Conservation (phyloP, 2,113 vertebrate genomes). For the Butastur rufipennis region DNA sequence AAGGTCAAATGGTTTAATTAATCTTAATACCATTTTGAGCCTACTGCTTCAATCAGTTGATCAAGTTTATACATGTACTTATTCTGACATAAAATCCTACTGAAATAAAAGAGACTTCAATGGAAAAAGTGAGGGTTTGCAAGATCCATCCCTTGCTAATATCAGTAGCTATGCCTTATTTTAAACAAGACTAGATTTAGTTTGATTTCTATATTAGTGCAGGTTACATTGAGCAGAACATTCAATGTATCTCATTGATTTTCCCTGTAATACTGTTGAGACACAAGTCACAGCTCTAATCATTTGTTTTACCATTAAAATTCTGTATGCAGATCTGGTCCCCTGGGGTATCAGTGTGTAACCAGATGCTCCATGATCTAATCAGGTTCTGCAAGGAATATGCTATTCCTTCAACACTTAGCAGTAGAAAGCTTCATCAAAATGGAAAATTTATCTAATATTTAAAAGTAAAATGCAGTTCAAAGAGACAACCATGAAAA, state of each 20-base stretch:
- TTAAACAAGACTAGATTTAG: conserved; percentile 1
- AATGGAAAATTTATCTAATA: not conserved
- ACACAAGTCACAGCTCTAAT: conserved; percentile 3
- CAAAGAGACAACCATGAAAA: not conserved
- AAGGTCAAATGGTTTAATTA: not conserved
- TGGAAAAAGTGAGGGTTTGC: not conserved
- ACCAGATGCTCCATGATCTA: conserved; percentile 12
- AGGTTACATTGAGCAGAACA: not conserved
- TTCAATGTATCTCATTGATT: conserved; percentile 35
- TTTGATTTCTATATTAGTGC: conserved; percentile 33
- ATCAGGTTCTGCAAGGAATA: not conserved
- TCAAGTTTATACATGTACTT: not conserved
- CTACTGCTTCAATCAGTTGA: not conserved
- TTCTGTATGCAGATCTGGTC: conserved; percentile 11
- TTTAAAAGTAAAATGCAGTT: not conserved
- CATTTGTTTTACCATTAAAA: conserved; percentile 34
- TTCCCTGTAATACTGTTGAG: conserved; percentile 8
- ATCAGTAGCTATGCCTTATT: not conserved
- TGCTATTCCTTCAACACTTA: not conserved
- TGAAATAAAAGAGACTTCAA: not conserved
- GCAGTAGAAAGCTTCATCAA: not conserved
- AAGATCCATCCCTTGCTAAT: not conserved
- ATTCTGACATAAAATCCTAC: not conserved
- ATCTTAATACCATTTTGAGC: not conserved
- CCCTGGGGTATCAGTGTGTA: not conserved